These are phyloP conservation scores for Dorcus parallelipipedus DNA, from an alignment of 2,888 invertebrate genomes.

Conservation along the genomic window DNA sequence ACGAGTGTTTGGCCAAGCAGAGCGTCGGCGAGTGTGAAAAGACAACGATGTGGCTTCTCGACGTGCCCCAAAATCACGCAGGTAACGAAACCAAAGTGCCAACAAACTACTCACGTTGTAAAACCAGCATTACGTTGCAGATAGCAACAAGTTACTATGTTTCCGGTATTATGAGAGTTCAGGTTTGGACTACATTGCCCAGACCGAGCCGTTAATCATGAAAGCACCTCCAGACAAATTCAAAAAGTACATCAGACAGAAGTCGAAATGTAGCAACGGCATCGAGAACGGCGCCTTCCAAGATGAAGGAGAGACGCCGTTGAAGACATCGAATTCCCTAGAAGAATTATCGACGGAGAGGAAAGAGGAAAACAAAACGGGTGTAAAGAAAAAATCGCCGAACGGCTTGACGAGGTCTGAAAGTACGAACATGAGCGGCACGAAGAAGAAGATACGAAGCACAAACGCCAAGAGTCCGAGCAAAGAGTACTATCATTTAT, in stretches of 20 bases:
- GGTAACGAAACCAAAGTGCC: slow-evolving; percentile 26
- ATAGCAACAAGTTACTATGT: slow-evolving; percentile 58
- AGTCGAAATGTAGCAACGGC: slow-evolving; percentile 43
- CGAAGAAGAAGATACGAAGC: slow-evolving; percentile 63
- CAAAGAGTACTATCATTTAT: slow-evolving; percentile 67
- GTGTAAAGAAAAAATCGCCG: slow-evolving; percentile 45
- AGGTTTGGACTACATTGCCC: slow-evolving; percentile 62
- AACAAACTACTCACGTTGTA: slow-evolving; percentile 6
- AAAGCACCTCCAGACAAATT: slow-evolving; percentile 57
- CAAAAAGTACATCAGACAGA: slow-evolving; percentile 52
- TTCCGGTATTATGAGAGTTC: slow-evolving; percentile 69
- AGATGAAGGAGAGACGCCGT: slow-evolving; percentile 36
- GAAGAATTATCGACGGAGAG: slow-evolving; percentile 39
- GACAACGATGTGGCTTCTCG: slow-evolving; percentile 69
- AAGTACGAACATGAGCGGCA: slow-evolving; percentile 58
- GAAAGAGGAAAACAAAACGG: slow-evolving; percentile 28
- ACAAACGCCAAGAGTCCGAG: slow-evolving; percentile 55
- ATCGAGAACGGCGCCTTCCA: slow-evolving; percentile 47
- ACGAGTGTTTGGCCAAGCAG: slow-evolving; percentile 47
- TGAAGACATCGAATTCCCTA: slow-evolving; percentile 39
- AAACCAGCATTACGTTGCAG: slow-evolving; percentile 49
- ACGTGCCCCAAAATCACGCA: slow-evolving; percentile 64
- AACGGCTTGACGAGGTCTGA: slow-evolving; percentile 40
- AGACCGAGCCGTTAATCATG: slow-evolving; percentile 61
- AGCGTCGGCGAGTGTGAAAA: slow-evolving; percentile 53